Conservation (phyloP, 2,888 invertebrate species). For the Oasisia sp. region DNA sequence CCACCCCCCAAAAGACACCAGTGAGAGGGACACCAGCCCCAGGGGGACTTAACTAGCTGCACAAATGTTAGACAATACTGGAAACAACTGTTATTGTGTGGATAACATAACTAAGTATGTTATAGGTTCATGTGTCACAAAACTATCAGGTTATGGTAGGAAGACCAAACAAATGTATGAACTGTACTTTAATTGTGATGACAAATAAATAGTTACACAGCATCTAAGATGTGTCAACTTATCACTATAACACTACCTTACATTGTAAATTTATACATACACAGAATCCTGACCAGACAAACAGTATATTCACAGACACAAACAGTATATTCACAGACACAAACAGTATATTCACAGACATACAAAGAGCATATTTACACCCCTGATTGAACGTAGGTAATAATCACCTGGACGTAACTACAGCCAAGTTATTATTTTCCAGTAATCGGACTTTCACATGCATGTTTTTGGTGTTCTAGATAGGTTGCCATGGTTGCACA, state of each 20-base stretch:
- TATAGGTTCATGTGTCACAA: too few species aligned
- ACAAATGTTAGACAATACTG: too few species aligned
- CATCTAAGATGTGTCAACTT: neutral
- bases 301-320: neutral
- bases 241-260: neutral
- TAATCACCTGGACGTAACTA: too few species aligned
- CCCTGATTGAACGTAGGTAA: neutral
- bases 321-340: neutral
- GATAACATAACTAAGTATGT: too few species aligned
- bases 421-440: too few species aligned
- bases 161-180: neutral
- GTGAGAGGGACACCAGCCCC: too few species aligned
- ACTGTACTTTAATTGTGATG: neutral
- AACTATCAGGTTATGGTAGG: too few species aligned
- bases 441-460: too few species aligned
- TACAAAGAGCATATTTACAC: neutral
- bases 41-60: too few species aligned
- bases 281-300: too few species aligned
- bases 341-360: neutral
- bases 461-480: neutral
- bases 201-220: slow-evolving; percentile 1
- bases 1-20: too few species aligned
- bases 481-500: neutral
- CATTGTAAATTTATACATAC: neutral
- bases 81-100: too few species aligned